These are phyloP conservation scores for Cynodonichthys magdalenae DNA, from an alignment of 2,797 vertebrate species.

Conservation along the genomic window DNA sequence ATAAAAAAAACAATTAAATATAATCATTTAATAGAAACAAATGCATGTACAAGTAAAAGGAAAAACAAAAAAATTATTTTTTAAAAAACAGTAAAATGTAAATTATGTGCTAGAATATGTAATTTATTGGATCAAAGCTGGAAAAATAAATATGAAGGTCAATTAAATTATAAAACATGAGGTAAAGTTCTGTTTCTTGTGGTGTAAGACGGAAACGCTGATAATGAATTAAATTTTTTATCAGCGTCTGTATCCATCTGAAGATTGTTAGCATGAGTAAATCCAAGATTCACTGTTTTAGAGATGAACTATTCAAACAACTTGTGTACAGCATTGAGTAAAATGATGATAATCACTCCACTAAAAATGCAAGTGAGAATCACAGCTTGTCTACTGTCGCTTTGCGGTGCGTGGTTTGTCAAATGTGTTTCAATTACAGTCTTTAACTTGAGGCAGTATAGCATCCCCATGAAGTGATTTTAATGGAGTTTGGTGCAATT, in stretches of 20 bases:
- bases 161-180: no score
- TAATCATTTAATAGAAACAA: no score
- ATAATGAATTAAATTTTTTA: slow-evolving; percentile 34
- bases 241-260: slow-evolving; percentile 51
- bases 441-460: slow-evolving; percentile 76
- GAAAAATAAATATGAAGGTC: no score
- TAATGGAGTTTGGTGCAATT: slow-evolving; percentile 76
- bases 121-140: no score
- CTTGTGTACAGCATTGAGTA: slow-evolving; percentile 52
- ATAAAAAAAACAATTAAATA: no score
- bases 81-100: no score
- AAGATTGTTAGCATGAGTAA: slow-evolving; percentile 62
- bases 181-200: slow-evolving; percentile 21
- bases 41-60: no score
- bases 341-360: slow-evolving; percentile 71
- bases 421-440: slow-evolving; percentile 78
- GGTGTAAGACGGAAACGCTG: slow-evolving; percentile 8
- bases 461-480: slow-evolving; percentile 75
- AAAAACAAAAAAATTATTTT: no score
- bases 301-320: slow-evolving; percentile 44
- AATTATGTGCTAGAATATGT: no score
- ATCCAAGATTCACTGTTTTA: slow-evolving; percentile 56
- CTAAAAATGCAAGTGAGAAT: slow-evolving; percentile 70
- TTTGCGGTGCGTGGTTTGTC: slow-evolving; percentile 71
- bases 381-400: slow-evolving; percentile 73